phyloP scores from a whole-genome alignment of 2,113 vertebrate genomes.

The Eidolon helvum region DNA sequence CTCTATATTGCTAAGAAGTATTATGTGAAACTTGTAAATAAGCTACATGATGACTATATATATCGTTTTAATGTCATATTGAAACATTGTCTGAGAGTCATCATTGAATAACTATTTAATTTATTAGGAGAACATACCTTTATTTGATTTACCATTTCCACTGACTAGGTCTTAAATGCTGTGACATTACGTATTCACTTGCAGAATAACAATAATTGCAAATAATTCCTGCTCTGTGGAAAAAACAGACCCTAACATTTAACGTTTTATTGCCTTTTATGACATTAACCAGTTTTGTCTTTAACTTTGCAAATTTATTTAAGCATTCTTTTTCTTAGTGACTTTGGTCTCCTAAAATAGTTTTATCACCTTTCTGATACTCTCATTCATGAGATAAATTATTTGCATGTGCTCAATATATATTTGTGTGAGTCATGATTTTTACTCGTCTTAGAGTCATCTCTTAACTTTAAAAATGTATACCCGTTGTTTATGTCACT shows the following conservation, averaged over 20 bases:
- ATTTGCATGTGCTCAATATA: not conserved
- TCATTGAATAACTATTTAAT: not conserved
- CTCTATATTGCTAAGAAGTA: not conserved
- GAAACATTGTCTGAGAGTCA: not conserved
- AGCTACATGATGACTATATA: not conserved
- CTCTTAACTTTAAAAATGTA: not conserved
- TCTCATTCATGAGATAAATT: not conserved
- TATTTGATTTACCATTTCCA: not conserved
- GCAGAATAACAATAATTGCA: not conserved
- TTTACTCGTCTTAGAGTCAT: not conserved
- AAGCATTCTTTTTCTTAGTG: not conserved
- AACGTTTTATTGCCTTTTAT: not conserved
- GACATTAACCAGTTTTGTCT: not conserved
- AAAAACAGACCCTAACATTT: not conserved
- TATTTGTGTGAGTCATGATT: not conserved
- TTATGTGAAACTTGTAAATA: not conserved
- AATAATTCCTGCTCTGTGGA: not conserved
- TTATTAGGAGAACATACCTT: not conserved
- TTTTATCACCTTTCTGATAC: not conserved
- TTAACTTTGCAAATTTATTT: not conserved
- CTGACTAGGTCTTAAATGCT: not conserved
- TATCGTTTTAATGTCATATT: not conserved
- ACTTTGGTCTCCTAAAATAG: not conserved
- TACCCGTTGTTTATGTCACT: not conserved
- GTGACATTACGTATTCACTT: not conserved